Percentiles rank a stretch among this genome's conserved stretches.
phyloP scores from a whole-genome alignment of 1,140 invertebrate species.

The Hyles euphorbiae region DNA sequence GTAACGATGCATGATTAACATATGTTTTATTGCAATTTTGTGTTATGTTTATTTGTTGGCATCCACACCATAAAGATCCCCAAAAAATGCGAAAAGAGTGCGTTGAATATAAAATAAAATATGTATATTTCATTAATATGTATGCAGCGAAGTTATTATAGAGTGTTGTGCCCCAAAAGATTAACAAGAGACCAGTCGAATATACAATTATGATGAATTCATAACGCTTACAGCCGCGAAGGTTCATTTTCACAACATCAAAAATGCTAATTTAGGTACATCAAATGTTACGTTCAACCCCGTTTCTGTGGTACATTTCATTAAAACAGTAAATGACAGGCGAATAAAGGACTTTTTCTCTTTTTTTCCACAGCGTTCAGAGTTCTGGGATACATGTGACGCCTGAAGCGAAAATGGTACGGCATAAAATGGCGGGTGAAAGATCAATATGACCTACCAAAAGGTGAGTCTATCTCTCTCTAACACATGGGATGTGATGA shows the following conservation, averaged over 20 bases:
- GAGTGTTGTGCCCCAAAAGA: background rate
- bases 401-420: slow-evolving; percentile 65
- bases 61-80: no score
- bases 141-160: no score
- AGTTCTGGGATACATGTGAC: slow-evolving; percentile 54
- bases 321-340: slow-evolving; percentile 59
- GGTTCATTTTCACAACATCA: slow-evolving; percentile 46
- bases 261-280: slow-evolving; percentile 53
- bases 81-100: no score
- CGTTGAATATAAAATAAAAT: no score
- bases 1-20: no score
- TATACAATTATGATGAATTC: slow-evolving; percentile 17
- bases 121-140: no score
- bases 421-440: slow-evolving; percentile 71
- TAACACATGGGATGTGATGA: slow-evolving; percentile 19
- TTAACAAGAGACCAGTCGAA: slow-evolving; percentile 3
- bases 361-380: slow-evolving; percentile 41
- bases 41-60: no score
- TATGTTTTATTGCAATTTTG: no score
- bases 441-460: slow-evolving; percentile 72
- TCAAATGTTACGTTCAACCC: slow-evolving; percentile 34
- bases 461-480: slow-evolving; percentile 49
- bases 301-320: slow-evolving; percentile 40
- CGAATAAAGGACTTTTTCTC: slow-evolving; percentile 47
- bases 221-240: slow-evolving; percentile 9